Evolutionary conservation across 2,888 invertebrate species (phyloP).

Genomic region (Ennomos fuscantarius): DNA sequence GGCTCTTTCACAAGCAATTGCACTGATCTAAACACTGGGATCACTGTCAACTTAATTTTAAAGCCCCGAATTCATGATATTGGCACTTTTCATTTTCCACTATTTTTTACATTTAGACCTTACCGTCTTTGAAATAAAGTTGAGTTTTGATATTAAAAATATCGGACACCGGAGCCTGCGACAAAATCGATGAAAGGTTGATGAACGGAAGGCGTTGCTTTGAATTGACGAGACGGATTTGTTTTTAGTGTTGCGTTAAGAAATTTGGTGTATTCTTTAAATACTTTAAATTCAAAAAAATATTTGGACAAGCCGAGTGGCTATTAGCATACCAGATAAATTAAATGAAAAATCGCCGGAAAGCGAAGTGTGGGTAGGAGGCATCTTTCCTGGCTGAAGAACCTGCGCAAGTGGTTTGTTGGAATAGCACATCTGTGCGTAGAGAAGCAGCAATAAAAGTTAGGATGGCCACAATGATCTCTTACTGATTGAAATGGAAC

Average conservation of each 20-base stretch:
- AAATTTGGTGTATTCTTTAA: no score
- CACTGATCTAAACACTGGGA: conserved; percentile 22
- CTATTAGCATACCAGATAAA: no score
- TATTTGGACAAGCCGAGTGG: no score
- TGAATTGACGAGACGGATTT: conserved; percentile 27
- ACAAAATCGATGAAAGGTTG: conserved; percentile 52
- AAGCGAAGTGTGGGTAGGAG: no score
- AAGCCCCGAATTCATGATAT: conserved; percentile 17
- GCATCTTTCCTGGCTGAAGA: no score
- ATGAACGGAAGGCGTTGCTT: conserved; percentile 50
- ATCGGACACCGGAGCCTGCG: conserved; percentile 17
- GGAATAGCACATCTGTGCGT: no score
- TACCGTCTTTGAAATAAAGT: conserved; percentile 4
- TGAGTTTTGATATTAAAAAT: conserved; percentile 1
- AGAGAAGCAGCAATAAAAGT: no score
- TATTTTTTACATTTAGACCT: background rate
- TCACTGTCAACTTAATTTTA: conserved; percentile 23
- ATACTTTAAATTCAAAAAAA: no score
- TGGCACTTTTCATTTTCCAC: conserved; percentile 10
- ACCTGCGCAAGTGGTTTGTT: no score
- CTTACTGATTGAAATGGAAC: no score
- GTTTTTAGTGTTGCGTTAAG: conserved; percentile 13
- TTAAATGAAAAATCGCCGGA: no score
- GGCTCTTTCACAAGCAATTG: conserved; percentile 9
- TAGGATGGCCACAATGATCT: no score